Conservation (phyloP, 2,797 vertebrate genomes). For the Varecia variegata region DNA sequence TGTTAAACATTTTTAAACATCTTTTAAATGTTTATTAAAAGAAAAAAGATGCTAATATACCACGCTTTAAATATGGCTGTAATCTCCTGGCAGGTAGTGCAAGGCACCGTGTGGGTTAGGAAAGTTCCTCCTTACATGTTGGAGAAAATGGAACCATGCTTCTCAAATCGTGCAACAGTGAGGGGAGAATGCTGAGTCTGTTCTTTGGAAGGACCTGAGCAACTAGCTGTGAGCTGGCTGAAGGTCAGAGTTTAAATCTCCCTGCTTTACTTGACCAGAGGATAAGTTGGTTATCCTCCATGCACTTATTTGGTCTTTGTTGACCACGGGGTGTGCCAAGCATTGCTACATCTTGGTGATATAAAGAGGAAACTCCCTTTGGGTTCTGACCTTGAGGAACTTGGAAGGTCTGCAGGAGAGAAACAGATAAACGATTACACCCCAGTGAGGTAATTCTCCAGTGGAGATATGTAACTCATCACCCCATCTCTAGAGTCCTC, state of each 20-base stretch:
- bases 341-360: background rate
- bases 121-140: background rate
- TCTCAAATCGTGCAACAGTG: background rate
- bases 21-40: background rate
- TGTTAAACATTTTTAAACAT: background rate
- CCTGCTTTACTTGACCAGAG: background rate
- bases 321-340: background rate
- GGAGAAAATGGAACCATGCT: background rate
- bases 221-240: background rate
- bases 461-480: background rate
- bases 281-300: background rate
- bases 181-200: background rate
- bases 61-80: background rate
- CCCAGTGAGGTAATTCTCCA: background rate
- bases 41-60: background rate
- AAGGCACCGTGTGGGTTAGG: background rate
- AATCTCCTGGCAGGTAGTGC: background rate
- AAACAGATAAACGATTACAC: background rate
- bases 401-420: background rate
- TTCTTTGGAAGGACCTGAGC: background rate
- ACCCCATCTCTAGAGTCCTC: background rate
- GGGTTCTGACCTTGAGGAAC: slow-evolving; percentile 28
- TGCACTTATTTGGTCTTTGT: background rate
- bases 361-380: background rate
- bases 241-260: background rate